These are phyloP conservation scores for Hippocampus kuda DNA, from an alignment of 2,797 vertebrate genomes.

Conservation along the genomic window DNA sequence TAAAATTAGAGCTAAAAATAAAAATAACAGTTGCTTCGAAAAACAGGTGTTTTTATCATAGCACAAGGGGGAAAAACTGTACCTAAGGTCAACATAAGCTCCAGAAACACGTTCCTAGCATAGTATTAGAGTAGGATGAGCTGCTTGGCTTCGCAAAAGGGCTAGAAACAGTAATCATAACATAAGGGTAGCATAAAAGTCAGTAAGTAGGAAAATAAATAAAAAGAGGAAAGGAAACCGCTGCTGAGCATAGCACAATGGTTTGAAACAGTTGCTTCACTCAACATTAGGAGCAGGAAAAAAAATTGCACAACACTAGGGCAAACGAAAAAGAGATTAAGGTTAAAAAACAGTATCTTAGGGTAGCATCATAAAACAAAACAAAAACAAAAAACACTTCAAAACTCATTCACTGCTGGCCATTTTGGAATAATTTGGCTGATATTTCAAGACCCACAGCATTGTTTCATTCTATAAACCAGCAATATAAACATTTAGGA, in stretches of 20 bases:
- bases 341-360: not conserved
- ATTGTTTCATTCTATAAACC: no score
- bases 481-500: no score
- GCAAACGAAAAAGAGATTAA: not conserved
- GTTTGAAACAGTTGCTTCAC: not conserved
- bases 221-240: not conserved
- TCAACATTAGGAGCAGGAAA: not conserved
- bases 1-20: not conserved
- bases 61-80: not conserved
- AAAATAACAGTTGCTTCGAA: not conserved
- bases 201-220: not conserved
- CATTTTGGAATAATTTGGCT: no score
- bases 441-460: no score
- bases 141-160: no score
- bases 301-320: not conserved
- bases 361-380: not conserved
- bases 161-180: no score
- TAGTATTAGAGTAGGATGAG: not conserved
- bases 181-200: no score
- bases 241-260: not conserved
- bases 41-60: not conserved
- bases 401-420: no score
- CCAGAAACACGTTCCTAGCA: not conserved
- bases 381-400: not conserved
- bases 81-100: not conserved